Evolutionary conservation across 2,888 invertebrate species (phyloP), one percentile per base, ranked within the genome.

Genomic region (Trichogramma evanescens): DNA sequence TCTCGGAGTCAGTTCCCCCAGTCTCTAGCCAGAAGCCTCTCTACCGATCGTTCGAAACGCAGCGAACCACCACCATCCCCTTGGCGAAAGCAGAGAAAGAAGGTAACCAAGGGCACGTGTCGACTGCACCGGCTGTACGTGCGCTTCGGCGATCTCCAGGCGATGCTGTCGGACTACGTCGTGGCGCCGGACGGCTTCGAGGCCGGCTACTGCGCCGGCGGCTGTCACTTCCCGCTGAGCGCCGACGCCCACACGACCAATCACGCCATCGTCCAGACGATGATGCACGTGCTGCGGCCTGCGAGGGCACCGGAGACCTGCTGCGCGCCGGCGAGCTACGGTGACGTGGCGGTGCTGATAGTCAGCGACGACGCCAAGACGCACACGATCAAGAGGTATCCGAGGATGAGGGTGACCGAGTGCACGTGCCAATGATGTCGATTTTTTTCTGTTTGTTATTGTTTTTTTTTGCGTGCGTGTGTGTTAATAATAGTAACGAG

Each of bases 331-430:
- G 92, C 91, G 52, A 89, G 91, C 76, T 80, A 95, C 57, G 87
- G 89, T 0, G 86, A 92, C 0, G 89, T 95, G 70, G 92, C 93
- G 1, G 93, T 96, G 43, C 81, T 96, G 41, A 96, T 94, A 77
- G 92, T 92, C 75, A 86, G 93, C 50, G 93, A 95, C 69, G 91
- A 92, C 70, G 88, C 90, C 56, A 93, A 93, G 26, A 78, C 93
- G 93, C 48, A 91, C 94, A 13, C 52, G 67, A 82, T 95, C 63
- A 93, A 94, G 74, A 93, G 93, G 79, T 98, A 95, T 79, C 90
- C 90, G 75, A 93, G 95, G 78, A 98, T 98, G 96, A 93, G 95
- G 42, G 96, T 97, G 38, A 93, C 93, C 78, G 92, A 93, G 68
- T 98, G 98, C 79, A 97, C 97, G n/a, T 98, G 98, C 76, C 95